A percentile compares a stretch with the other conserved stretches of the same genome.
Evolutionary conservation across 2,888 invertebrate genomes (phyloP).

Genomic region (Electrophaes corylata): DNA sequence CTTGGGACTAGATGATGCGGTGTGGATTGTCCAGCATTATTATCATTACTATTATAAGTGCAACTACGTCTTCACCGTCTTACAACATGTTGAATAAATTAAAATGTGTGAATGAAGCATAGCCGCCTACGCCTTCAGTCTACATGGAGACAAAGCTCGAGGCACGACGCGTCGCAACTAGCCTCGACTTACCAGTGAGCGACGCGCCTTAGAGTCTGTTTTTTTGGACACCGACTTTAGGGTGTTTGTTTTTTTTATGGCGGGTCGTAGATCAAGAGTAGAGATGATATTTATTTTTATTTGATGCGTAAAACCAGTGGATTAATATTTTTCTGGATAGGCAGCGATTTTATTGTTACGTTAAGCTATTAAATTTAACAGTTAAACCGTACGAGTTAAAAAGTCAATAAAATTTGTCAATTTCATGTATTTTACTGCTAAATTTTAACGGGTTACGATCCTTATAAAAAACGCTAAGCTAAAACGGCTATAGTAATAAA

Average conservation of each 20-base stretch:
- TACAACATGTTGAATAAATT: no score
- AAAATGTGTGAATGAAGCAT: no score
- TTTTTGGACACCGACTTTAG: conserved; percentile 63
- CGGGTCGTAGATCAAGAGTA: conserved; percentile 44
- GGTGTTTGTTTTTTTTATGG: conserved; percentile 66
- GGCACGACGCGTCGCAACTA: no score
- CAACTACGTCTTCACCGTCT: no score
- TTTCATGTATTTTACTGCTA: neutral
- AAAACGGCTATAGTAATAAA: no score
- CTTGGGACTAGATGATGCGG: no score
- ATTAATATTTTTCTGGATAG: conserved; percentile 13
- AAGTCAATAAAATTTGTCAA: neutral
- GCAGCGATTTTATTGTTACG: neutral
- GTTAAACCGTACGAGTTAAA: neutral
- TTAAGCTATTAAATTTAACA: neutral
- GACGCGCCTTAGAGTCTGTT: conserved; percentile 47
- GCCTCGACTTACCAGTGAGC: no score
- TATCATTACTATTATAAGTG: no score
- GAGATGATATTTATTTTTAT: conserved; percentile 41
- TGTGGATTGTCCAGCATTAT: no score
- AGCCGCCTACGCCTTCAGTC: no score
- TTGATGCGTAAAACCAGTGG: conserved; percentile 36
- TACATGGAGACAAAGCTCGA: no score
- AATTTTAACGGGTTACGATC: neutral
- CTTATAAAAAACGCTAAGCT: no score